Base-by-base conservation (phyloP, 2,113 vertebrate species). In the Sander lucioperca region DNA sequence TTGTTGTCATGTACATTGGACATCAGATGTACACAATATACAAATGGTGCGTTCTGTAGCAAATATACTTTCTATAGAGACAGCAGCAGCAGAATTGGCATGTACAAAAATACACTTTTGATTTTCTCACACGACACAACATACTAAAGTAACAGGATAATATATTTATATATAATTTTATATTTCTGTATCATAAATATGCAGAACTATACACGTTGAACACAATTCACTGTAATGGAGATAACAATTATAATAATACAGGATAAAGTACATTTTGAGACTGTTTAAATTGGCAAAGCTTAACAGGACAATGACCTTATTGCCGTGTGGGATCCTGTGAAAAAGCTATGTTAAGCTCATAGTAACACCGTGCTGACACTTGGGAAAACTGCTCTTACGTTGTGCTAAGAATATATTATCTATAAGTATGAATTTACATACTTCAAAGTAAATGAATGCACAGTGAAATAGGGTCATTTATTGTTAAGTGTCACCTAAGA, bases 71-170 rank as follows among this genome's bases (percentile, higher is more conserved):
- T 89, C 87, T 93, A 95, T 96, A 95, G 95, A 95, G 85, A 95
- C 95, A 97, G 96, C 96, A 97, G 96, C 96, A 97, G 96, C 95
- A 96, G 91, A 91, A 97, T 96, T 95, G 94, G 95, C 96, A 97
- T 96, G 95, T 97, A 98, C 95, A 98, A 98, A 98, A 97, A 97
- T 97, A 98, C 96, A 97, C 96, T 95, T 96, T 95, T 95, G 94
- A 96, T 87, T 96, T 95, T 65, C 87, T 95, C 93, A 92, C 94
- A 96, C 95, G 95, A 68, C 94, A 95, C 94, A 78, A 77, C 94
- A 95, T 95, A 94, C 94, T 91, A 88, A 94, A 95, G 95, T 93
- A 77, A 87, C 53, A 83, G 70, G 73, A 71, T 86, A 69, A 85
- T 83, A 87, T 79, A 86, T 82, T 84, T 88, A 74, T 90, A 86